Percentiles rank a stretch among this genome's conserved stretches.
Evolutionary conservation across 2,797 vertebrate genomes (phyloP).

Genomic region (Podargus strigoides): DNA sequence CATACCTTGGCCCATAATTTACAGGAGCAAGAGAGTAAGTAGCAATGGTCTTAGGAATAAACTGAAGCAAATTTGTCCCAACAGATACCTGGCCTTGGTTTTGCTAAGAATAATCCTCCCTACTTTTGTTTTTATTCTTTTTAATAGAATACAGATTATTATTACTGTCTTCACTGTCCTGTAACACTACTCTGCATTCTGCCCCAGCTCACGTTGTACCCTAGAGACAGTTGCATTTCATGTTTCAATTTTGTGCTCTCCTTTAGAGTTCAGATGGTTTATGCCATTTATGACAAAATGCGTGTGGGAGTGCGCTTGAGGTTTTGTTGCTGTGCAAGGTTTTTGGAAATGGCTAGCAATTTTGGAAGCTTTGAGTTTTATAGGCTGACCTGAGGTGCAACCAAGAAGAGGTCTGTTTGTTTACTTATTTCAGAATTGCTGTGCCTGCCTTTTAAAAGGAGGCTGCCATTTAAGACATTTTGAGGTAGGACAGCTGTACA

Average conservation of each 20-base stretch:
- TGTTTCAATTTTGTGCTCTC: not conserved
- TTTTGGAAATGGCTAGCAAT: not conserved
- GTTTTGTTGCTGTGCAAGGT: not conserved
- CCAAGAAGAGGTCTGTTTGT: not conserved
- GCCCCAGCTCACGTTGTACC: not conserved
- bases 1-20: slow-evolving; percentile 94
- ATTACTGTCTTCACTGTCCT: not conserved
- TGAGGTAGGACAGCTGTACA: not conserved
- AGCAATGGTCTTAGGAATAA: not conserved
- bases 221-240: not conserved
- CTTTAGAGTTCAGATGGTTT: not conserved
- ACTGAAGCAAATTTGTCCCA: not conserved
- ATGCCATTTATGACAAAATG: not conserved
- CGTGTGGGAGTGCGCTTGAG: not conserved
- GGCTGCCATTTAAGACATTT: not conserved
- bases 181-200: not conserved
- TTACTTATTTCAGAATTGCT: not conserved
- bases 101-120: not conserved
- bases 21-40: slow-evolving; percentile 99
- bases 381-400: not conserved
- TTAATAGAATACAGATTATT: not conserved
- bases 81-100: not conserved
- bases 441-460: not conserved
- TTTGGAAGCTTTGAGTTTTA: not conserved
- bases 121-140: not conserved